These are phyloP conservation scores for Oscheius sp. DNA, from an alignment of 2,888 invertebrate species.

Conservation along the genomic window DNA sequence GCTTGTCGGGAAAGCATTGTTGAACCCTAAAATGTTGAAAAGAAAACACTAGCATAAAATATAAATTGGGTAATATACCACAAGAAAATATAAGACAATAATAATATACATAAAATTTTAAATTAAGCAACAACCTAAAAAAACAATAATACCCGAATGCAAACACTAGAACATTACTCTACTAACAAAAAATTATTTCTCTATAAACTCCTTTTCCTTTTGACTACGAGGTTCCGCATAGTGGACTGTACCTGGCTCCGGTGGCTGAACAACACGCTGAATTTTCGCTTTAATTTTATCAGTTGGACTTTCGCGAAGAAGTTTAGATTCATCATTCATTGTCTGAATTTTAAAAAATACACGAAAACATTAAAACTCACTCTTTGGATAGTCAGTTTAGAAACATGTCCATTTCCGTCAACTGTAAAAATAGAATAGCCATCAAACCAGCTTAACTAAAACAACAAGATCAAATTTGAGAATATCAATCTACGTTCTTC, in stretches of 20 bases:
- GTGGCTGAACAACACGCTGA: slow-evolving; percentile 30
- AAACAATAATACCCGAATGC: slow-evolving; percentile 8
- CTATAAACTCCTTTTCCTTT: background rate
- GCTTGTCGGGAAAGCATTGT: slow-evolving; percentile 47
- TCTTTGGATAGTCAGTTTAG: slow-evolving; percentile 56
- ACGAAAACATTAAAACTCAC: slow-evolving; percentile 22
- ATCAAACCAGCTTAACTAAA: slow-evolving; percentile 65
- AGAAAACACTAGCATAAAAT: background rate
- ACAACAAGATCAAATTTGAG: background rate
- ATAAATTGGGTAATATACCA: background rate
- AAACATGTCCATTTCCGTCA: slow-evolving; percentile 67
- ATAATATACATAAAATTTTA: background rate
- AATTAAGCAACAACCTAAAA: background rate
- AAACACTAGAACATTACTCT: background rate
- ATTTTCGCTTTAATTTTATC: slow-evolving; percentile 37
- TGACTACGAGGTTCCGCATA: slow-evolving; percentile 19
- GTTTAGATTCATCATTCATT: slow-evolving; percentile 24
- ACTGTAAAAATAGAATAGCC: slow-evolving; percentile 65
- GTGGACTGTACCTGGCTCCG: slow-evolving; percentile 1
- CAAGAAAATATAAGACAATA: background rate
- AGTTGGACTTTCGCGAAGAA: slow-evolving; percentile 21
- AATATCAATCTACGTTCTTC: slow-evolving; percentile 37
- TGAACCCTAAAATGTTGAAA: slow-evolving; percentile 9
- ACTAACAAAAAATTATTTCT: background rate
- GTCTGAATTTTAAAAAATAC: slow-evolving; percentile 11